Base-by-base conservation (phyloP, 2,797 vertebrate species). In the Gouania willdenowi region DNA sequence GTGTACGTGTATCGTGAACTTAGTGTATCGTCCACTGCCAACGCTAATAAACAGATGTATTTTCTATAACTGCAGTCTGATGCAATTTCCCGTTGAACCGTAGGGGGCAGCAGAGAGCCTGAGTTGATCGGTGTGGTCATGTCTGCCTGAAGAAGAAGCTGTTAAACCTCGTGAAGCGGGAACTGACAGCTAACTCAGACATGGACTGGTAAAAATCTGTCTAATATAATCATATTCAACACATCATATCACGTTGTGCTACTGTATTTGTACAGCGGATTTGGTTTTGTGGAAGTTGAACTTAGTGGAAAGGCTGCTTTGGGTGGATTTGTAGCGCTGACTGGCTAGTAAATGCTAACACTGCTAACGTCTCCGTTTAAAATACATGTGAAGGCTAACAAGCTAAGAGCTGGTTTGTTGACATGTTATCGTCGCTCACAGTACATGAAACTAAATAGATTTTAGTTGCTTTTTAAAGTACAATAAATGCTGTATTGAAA, bases 101-200 rank as follows among this genome's bases (percentile, higher is more conserved):
- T 13, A 13, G 14, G 13, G 3, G 14, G 13, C 13, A 14, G 13
- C 13, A 14, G 2, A 14, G 13, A 13, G 13, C 13, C 13, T n/a
- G n/a, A n/a, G n/a, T n/a, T n/a, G n/a, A n/a, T n/a, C n/a, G n/a
- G n/a, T n/a, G n/a, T n/a, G n/a, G n/a, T n/a, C n/a, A n/a, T n/a
- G n/a, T n/a, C n/a, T n/a, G n/a, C n/a, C 27, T 25, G n/a, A 24
- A 2, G 31, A 43, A 19, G 26, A 61, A 28, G 25, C 1, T 0
- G 34, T 54, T 32, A 5, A 77, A 51, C 82, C 75, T 78, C 76
- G 77, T 74, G 77, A 78, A 72, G 82, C 82, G 82, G 79, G 79
- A 84, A 82, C 8, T 48, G 53, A 35, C 37, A 53, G 16, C 25
- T 25, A 3, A 0, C 22, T 2, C n/a, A n/a, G 26, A 3, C 11